Evolutionary conservation across 2,113 vertebrate species (phyloP).

Genomic region (Bothrops jararaca): DNA sequence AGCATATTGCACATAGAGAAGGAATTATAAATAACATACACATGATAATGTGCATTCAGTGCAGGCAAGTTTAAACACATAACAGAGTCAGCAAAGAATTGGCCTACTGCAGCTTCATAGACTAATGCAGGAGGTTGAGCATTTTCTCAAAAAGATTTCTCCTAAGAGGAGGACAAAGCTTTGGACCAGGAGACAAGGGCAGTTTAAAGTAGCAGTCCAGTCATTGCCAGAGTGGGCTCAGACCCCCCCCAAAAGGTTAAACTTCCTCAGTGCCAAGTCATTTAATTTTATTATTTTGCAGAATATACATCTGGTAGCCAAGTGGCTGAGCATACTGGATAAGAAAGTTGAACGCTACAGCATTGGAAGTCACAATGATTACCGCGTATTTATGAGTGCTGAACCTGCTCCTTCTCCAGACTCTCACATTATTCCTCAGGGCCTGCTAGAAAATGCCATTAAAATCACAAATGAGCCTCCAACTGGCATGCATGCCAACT

Average conservation of each 20-base stretch:
- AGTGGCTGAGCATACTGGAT: slow-evolving; percentile 70
- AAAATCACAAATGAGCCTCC: slow-evolving; percentile 76
- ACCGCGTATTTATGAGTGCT: slow-evolving; percentile 69
- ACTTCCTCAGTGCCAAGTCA: background rate
- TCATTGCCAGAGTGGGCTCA: background rate
- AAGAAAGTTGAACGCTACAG: slow-evolving; percentile 69
- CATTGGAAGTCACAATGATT: slow-evolving; percentile 54
- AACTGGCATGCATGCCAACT: slow-evolving; percentile 69
- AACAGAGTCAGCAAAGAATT: background rate
- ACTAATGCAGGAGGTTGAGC: background rate
- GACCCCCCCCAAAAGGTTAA: accelerated
- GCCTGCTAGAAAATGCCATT: slow-evolving; percentile 74
- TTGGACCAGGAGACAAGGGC: background rate
- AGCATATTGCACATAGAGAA: background rate
- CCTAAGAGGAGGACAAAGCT: background rate
- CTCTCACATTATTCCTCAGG: slow-evolving; percentile 71
- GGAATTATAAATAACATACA: background rate
- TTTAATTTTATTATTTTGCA: slow-evolving; percentile 24
- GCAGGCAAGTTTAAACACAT: background rate
- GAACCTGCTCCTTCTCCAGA: slow-evolving; percentile 68
- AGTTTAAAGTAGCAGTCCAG: background rate
- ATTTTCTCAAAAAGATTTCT: background rate
- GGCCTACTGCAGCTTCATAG: background rate
- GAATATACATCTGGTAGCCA: slow-evolving; percentile 77
- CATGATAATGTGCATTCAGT: too few relatives aligned